Conservation (phyloP, 2,797 vertebrate genomes). For the Parambassis ranga region DNA sequence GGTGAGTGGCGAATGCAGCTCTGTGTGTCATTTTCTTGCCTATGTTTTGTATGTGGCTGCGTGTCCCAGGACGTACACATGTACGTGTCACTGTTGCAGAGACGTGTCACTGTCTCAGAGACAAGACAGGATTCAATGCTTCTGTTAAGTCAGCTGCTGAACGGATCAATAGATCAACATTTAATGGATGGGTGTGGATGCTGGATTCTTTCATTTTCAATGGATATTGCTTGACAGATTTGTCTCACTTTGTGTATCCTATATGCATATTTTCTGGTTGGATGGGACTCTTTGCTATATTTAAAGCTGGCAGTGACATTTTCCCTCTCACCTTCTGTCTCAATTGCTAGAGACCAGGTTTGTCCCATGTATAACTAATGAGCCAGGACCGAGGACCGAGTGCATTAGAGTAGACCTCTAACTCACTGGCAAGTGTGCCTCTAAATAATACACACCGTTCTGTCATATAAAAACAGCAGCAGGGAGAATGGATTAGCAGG, state of each 20-base stretch:
- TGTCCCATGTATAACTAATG: slow-evolving; percentile 64
- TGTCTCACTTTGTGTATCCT: too few species aligned
- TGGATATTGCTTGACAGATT: too few species aligned
- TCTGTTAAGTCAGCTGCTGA: slow-evolving; percentile 1
- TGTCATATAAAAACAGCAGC: slow-evolving; percentile 25
- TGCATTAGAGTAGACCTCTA: slow-evolving; percentile 53
- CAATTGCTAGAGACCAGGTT: slow-evolving; percentile 13
- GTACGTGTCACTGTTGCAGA: slow-evolving; percentile 47
- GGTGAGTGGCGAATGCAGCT: slow-evolving; percentile 80
- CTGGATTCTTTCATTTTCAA: background rate
- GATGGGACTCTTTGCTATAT: background rate
- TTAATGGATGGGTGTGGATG: slow-evolving; percentile 7
- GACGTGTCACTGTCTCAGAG: slow-evolving; percentile 42
- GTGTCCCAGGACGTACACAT: too few species aligned
- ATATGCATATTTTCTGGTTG: background rate
- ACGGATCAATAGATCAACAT: slow-evolving; percentile 29
- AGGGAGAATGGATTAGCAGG: slow-evolving; percentile 27
- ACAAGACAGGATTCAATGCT: background rate
- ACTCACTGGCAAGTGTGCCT: slow-evolving; percentile 28
- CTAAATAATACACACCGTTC: slow-evolving; percentile 63
- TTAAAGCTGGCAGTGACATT: background rate
- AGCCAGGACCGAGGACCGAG: slow-evolving; percentile 26
- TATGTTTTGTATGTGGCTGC: background rate
- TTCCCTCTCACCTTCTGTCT: background rate
- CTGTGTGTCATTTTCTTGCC: background rate